phyloP scores from a whole-genome alignment of 1,140 invertebrate species.

The Drosophila nikananu region DNA sequence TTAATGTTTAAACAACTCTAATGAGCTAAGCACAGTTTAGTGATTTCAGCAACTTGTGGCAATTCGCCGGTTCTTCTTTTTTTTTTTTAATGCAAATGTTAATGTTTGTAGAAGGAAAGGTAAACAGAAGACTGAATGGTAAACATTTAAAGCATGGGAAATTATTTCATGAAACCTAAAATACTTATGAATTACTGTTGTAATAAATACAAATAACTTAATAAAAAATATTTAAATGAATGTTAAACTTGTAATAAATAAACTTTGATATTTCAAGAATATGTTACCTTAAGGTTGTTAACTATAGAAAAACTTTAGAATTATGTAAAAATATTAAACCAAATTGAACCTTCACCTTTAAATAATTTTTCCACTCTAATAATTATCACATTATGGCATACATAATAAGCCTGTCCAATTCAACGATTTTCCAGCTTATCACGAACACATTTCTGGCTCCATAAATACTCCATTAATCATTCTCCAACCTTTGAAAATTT shows the following conservation, averaged over 20 bases:
- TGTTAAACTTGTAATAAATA: background rate
- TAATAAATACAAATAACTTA: background rate
- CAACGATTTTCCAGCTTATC: background rate
- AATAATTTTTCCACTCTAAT: conserved; percentile 3
- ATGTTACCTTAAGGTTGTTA: background rate
- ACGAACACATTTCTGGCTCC: background rate
- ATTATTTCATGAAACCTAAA: background rate
- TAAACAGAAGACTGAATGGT: background rate
- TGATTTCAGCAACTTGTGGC: conserved; percentile 23
- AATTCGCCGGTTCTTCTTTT: background rate
- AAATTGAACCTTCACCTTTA: conserved; percentile 1
- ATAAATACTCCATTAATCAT: conserved; percentile 18
- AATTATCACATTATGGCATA: conserved; percentile 2
- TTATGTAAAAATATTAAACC: background rate
- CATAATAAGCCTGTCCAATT: conserved; percentile 8
- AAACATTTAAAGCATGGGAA: conserved; percentile 1
- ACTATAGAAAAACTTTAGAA: background rate
- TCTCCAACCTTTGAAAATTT: conserved; percentile 32
- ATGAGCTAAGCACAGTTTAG: conserved; percentile 36
- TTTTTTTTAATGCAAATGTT: background rate
- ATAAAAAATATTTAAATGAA: background rate
- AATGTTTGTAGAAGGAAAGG: background rate
- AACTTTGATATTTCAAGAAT: background rate
- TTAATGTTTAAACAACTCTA: conserved; percentile 43
- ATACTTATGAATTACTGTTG: background rate